Evolutionary conservation across 1,140 invertebrate genomes (phyloP).

Genomic region (Asbolus verrucosus): DNA sequence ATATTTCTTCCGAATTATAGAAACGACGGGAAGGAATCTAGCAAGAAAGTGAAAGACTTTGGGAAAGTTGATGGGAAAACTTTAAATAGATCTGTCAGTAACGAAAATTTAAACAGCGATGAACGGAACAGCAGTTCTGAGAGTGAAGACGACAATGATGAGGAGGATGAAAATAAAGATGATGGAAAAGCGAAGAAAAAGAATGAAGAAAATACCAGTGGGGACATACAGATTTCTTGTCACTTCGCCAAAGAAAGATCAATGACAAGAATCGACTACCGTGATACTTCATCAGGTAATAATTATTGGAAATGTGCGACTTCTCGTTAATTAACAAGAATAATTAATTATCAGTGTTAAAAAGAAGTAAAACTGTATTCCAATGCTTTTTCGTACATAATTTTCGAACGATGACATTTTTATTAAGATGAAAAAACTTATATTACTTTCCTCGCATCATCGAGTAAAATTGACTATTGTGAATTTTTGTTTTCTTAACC

Average conservation of each 20-base stretch:
- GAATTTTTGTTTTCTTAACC: too few species aligned
- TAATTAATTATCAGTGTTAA: too few species aligned
- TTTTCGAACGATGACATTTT: too few species aligned
- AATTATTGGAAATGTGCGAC: too few species aligned
- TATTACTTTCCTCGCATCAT: too few species aligned
- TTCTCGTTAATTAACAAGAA: too few species aligned
- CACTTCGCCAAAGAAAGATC: too few species aligned
- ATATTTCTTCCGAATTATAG: conserved; percentile 74
- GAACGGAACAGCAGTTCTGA: neutral
- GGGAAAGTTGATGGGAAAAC: neutral
- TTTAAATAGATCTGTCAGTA: too few species aligned
- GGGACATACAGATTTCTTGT: conserved; percentile 18
- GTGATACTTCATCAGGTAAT: neutral
- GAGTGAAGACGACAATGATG: neutral
- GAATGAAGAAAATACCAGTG: conserved; percentile 47
- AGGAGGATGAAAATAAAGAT: conserved; percentile 36
- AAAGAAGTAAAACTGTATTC: too few species aligned
- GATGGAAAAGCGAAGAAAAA: conserved; percentile 45
- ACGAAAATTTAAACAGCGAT: neutral
- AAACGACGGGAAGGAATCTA: conserved; percentile 26
- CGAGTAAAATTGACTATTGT: too few species aligned
- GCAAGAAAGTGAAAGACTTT: neutral
- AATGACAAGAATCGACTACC: conserved; percentile 39
- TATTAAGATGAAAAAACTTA: too few species aligned
- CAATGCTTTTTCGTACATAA: too few species aligned